Conservation (phyloP, 2,797 vertebrate genomes). For the Odontamblyopus rebecca region DNA sequence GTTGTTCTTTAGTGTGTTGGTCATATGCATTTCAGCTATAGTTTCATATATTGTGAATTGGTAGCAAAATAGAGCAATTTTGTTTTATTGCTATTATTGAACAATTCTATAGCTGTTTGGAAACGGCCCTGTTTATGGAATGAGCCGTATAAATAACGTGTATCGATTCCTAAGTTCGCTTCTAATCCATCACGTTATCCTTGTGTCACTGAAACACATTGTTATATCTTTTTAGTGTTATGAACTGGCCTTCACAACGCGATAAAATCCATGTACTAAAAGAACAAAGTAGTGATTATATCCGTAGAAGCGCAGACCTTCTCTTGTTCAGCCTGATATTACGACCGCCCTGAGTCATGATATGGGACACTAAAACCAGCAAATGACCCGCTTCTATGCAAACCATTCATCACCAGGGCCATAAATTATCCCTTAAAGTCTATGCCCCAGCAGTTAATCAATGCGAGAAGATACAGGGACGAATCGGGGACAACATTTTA, state of each 20-base stretch:
- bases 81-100: not conserved
- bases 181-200: not conserved
- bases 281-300: conserved; percentile 14
- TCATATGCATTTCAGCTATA: too few relatives aligned
- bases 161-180: not conserved
- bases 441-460: conserved; percentile 52
- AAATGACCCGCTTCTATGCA: conserved; percentile 29
- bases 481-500: conserved; percentile 38
- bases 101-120: not conserved
- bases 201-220: not conserved
- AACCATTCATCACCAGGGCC: conserved; percentile 43
- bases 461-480: conserved; percentile 51
- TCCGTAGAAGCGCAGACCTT: conserved; percentile 14
- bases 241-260: not conserved
- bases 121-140: not conserved
- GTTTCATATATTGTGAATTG: too few relatives aligned
- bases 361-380: conserved; percentile 17
- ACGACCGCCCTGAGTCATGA: conserved; percentile 14
- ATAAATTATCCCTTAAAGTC: conserved; percentile 45
- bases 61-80: not conserved
- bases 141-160: not conserved
- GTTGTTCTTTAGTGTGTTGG: too few relatives aligned
- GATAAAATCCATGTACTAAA: not conserved
- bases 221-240: not conserved
- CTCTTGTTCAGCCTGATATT: conserved; percentile 23